Evolutionary conservation across 2,797 vertebrate genomes (phyloP).

Genomic region (Eulemur albifrons): DNA sequence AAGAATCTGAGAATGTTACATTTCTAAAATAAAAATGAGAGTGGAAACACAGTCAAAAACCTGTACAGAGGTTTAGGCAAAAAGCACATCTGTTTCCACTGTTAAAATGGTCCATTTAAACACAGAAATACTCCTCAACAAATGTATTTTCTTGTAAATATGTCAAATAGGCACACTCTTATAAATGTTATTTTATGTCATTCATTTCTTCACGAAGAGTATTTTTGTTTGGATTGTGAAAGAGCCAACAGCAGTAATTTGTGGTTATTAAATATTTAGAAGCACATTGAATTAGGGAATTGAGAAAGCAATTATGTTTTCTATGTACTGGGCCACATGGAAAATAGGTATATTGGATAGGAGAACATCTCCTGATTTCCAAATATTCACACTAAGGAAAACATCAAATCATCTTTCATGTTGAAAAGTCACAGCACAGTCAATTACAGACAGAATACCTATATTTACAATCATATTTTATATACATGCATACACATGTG

Average conservation of each 20-base stretch:
- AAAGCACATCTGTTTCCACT: neutral
- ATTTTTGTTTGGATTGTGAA: neutral
- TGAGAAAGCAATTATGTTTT: neutral
- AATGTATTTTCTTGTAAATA: neutral
- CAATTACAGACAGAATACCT: neutral
- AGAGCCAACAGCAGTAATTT: neutral
- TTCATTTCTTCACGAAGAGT: neutral
- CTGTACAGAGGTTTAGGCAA: neutral
- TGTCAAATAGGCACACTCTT: neutral
- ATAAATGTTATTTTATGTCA: neutral
- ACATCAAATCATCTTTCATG: neutral
- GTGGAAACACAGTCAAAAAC: neutral
- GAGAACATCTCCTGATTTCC: neutral
- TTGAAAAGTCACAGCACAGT: neutral
- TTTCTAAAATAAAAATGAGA: neutral
- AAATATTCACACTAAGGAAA: neutral
- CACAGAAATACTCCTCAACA: neutral
- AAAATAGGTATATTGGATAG: neutral
- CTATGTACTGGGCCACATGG: neutral
- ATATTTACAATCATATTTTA: neutral
- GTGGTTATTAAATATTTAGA: neutral
- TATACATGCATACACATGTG: neutral
- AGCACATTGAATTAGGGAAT: neutral
- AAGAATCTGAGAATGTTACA: neutral
- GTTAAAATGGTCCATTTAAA: neutral